Evolutionary conservation across 2,113 vertebrate genomes (phyloP).

Genomic region (Thomomys bottae): DNA sequence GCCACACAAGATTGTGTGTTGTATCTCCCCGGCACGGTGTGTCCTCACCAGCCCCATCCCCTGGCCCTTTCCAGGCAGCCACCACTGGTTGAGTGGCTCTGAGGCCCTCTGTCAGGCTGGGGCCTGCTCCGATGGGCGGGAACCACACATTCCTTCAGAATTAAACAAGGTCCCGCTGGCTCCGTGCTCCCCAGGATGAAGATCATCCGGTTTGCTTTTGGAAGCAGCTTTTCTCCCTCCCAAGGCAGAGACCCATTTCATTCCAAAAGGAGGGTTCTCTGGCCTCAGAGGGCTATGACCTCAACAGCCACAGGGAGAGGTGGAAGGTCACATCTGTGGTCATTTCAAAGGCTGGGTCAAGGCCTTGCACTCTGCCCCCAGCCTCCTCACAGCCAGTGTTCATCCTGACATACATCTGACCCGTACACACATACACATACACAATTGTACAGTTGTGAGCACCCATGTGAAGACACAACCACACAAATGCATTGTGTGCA

Average conservation of each 20-base stretch:
- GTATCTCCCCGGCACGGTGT: background rate
- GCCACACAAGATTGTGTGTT: background rate
- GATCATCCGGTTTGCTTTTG: conserved; percentile 34
- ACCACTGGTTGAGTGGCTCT: background rate
- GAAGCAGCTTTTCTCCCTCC: conserved; percentile 39
- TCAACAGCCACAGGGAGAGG: background rate
- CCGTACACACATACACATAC: rapidly evolving
- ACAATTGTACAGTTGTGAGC: no score
- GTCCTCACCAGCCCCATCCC: background rate
- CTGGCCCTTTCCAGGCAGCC: background rate
- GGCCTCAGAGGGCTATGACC: conserved; percentile 5
- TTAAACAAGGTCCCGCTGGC: conserved; percentile 62
- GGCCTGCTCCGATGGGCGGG: conserved; percentile 62
- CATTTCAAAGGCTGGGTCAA: conserved; percentile 24
- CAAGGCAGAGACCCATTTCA: background rate
- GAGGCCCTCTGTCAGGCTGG: conserved; percentile 35
- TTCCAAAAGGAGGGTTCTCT: conserved; percentile 43
- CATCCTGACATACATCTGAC: background rate
- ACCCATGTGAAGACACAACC: background rate
- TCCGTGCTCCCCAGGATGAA: conserved; percentile 44
- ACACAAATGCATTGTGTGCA: background rate
- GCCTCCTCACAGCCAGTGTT: background rate
- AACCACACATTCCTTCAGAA: conserved; percentile 62
- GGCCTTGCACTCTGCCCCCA: background rate
- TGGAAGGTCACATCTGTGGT: conserved; percentile 39